Evolutionary conservation across 2,797 vertebrate genomes (phyloP), one percentile per base, ranked within the genome.

Genomic region (Acanthurus leucopareius): DNA sequence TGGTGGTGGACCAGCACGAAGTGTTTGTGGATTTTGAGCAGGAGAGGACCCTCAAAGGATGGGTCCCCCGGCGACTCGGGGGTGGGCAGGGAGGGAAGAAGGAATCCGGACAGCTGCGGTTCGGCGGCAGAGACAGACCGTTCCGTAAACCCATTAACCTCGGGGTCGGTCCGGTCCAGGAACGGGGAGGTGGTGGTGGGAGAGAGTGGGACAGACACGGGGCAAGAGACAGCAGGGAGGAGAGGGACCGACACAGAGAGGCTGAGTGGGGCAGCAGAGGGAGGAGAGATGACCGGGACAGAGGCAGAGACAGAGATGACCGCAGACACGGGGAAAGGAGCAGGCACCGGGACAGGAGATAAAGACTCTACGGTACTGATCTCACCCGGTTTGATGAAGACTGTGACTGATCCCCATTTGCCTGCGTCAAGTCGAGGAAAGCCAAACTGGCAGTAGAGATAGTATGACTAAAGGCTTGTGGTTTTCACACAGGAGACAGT

Each of bases 21-120:
- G 63, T 99, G 57, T 97, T 98, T 5, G 97, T 98, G 28, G 98
- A 99, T 80, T 98, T 97, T 2, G 98, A 99, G 16, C 95, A 97
- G 85, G 97, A 99, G 87, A 95, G 97, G 73, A 96, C 93, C 0
- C 96, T 99, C 3, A 96, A 96, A 56, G 98, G 98, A 1, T 99
- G 98, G 98, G 93, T 99, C 25, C 98, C 98, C 0, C 93, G 98
- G 38, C 93, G 98, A 5, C 95, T 98, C 0, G 98, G 98, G 0
- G 98, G 98, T 0, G 98, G 98, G 0, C 96, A 96, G 38, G 98
- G 98, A 5, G 98, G 98, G 5, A 98, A 99, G 76, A 99, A 99
- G 32, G 98, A 99, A 88, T 99, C 98, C 0, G 98, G 98, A 2
- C 98, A 99, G 83, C 92, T 99, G 76, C 95, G 98, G 9, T 99